A percentile compares a stretch with the other conserved stretches of the same genome.
Conservation (phyloP, 35 echinoderm and acorn worm species). For the Anneissia japonica region DNA sequence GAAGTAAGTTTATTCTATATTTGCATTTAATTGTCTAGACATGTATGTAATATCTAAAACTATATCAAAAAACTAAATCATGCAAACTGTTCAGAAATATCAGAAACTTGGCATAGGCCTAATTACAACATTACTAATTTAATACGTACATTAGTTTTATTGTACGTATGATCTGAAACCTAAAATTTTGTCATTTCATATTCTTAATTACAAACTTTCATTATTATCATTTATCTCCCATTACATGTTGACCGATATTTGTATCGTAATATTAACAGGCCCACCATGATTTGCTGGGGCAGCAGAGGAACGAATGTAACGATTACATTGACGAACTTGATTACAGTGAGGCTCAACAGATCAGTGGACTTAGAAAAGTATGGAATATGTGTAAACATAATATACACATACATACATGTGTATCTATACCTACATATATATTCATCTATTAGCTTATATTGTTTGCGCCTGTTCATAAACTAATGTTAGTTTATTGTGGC, state of each 20-base stretch:
- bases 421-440: too few relatives aligned
- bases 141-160: neutral
- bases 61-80: too few relatives aligned
- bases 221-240: neutral
- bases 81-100: neutral
- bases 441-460: too few relatives aligned
- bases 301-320: constrained; percentile 71
- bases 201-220: neutral
- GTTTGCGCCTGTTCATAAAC: too few relatives aligned
- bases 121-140: neutral
- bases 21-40: too few relatives aligned
- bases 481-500: too few relatives aligned
- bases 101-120: neutral
- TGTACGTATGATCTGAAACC: neutral
- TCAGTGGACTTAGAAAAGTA: constrained; percentile 68
- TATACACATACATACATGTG: too few relatives aligned
- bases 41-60: too few relatives aligned
- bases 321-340: constrained; percentile 82
- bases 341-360: constrained; percentile 70
- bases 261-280: constrained; percentile 44
- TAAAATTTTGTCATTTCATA: too few relatives aligned
- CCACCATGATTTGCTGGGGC: constrained; percentile 75
- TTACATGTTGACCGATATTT: neutral
- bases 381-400: too few relatives aligned
- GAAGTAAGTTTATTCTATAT: constrained; percentile 39